These are phyloP conservation scores for Tyto alba DNA, from an alignment of 2,113 vertebrate species.

Conservation along the genomic window DNA sequence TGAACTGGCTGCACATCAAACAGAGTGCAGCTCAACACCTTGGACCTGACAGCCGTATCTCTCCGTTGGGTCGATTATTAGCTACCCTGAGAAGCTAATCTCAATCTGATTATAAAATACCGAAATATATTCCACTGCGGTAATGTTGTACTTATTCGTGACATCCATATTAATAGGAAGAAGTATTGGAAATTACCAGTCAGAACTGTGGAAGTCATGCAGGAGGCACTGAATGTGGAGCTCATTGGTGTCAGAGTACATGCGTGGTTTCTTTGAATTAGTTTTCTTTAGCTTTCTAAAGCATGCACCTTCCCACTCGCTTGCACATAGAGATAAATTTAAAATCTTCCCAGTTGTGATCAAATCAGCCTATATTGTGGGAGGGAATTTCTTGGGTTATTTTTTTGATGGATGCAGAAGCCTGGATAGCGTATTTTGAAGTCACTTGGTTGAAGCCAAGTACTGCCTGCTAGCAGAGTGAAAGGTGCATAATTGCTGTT, in stretches of 20 bases:
- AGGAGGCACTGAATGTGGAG: background rate
- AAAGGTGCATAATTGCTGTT: background rate
- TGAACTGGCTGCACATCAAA: background rate
- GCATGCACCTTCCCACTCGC: background rate
- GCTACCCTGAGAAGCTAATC: background rate
- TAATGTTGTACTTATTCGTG: background rate
- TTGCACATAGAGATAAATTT: background rate
- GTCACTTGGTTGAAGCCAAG: background rate
- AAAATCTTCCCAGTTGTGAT: background rate
- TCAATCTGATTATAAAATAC: background rate
- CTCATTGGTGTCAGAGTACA: background rate
- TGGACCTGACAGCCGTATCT: background rate
- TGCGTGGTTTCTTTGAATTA: background rate
- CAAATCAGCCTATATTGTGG: background rate
- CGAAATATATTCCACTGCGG: background rate
- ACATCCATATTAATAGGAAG: background rate
- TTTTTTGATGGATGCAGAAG: background rate
- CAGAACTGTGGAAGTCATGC: background rate
- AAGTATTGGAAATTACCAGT: background rate
- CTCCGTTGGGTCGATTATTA: background rate
- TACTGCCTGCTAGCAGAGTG: rapidly evolving
- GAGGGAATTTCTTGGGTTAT: background rate
- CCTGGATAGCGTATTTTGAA: background rate
- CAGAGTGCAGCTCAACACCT: background rate
- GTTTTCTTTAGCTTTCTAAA: background rate